A percentile compares a stretch with the other conserved stretches of the same genome.
Evolutionary conservation across 2,113 vertebrate genomes (phyloP).

Genomic region (Rallus limicola): DNA sequence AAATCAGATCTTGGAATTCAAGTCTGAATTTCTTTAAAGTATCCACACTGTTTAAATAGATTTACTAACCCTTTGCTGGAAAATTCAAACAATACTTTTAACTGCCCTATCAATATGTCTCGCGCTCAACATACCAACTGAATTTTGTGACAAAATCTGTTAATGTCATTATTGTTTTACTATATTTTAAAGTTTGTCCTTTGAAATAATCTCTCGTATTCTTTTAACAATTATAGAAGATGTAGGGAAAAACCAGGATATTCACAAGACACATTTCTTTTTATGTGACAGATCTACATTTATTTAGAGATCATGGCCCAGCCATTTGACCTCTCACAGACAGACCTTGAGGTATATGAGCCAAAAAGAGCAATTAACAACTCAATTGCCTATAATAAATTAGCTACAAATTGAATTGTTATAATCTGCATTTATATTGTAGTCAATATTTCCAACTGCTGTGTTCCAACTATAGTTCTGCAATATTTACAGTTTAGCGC

Average conservation of each 20-base stretch:
- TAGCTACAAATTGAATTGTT: conserved; percentile 56
- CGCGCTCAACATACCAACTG: neutral
- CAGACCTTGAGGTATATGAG: conserved; percentile 55
- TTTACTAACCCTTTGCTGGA: neutral
- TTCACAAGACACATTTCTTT: neutral
- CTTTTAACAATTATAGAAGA: neutral
- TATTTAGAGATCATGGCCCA: conserved; percentile 18
- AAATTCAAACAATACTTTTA: neutral
- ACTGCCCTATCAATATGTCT: neutral
- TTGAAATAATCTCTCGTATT: neutral
- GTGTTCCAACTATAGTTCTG: neutral
- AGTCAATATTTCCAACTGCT: conserved; percentile 13
- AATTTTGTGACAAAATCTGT: neutral
- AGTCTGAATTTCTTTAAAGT: neutral
- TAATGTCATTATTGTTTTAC: neutral
- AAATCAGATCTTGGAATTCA: neutral
- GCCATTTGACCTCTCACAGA: conserved; percentile 26
- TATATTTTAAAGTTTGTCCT: neutral
- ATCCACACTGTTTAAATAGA: neutral
- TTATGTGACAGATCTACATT: neutral
- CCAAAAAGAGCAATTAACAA: conserved; percentile 59
- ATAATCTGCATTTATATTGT: conserved; percentile 35
- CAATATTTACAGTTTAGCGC: neutral
- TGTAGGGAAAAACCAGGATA: neutral
- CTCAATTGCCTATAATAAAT: conserved; percentile 57